A percentile compares a stretch with the other conserved stretches of the same genome.
Evolutionary conservation across 1,140 invertebrate genomes (phyloP).

Genomic region (Hermatobates lingyangjiaoensis): DNA sequence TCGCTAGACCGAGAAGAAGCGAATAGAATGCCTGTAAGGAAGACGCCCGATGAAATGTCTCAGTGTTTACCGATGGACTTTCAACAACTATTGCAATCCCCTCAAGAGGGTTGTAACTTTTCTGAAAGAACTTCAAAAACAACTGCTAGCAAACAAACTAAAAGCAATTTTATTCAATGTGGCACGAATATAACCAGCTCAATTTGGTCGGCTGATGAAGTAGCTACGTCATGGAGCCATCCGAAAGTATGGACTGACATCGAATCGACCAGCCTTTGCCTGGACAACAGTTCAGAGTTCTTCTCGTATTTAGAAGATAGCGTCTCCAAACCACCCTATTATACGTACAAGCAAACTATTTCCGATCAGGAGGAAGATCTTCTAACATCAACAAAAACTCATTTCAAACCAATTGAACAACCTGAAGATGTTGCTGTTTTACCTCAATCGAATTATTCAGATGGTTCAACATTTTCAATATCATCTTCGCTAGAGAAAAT

Average conservation of each 20-base stretch:
- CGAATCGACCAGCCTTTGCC: conserved; percentile 10
- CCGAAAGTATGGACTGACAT: conserved; percentile 14
- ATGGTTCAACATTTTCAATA: conserved; percentile 47
- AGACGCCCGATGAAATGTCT: not conserved
- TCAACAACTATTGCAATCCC: conserved; percentile 32
- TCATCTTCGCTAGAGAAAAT: conserved; percentile 36
- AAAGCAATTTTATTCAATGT: conserved; percentile 21
- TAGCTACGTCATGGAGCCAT: conserved; percentile 8
- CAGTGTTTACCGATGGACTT: conserved; percentile 35
- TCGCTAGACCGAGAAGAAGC: conserved; percentile 12
- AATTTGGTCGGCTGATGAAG: conserved; percentile 22
- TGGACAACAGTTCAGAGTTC: conserved; percentile 11
- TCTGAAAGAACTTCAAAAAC: conserved; percentile 17
- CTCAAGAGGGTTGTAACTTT: conserved; percentile 19
- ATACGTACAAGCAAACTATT: not conserved
- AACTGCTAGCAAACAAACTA: conserved; percentile 9
- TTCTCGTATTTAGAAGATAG: conserved; percentile 12
- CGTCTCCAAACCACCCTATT: not conserved
- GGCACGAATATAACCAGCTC: conserved; percentile 27
- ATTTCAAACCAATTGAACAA: conserved; percentile 50
- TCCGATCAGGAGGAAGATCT: conserved; percentile 35
- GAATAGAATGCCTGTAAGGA: no score
- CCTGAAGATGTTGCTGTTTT: conserved; percentile 21
- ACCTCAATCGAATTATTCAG: conserved; percentile 26
- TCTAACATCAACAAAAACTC: conserved; percentile 45